phyloP scores from a whole-genome alignment of 2,113 vertebrate species.

The Tenrec ecaudatus region DNA sequence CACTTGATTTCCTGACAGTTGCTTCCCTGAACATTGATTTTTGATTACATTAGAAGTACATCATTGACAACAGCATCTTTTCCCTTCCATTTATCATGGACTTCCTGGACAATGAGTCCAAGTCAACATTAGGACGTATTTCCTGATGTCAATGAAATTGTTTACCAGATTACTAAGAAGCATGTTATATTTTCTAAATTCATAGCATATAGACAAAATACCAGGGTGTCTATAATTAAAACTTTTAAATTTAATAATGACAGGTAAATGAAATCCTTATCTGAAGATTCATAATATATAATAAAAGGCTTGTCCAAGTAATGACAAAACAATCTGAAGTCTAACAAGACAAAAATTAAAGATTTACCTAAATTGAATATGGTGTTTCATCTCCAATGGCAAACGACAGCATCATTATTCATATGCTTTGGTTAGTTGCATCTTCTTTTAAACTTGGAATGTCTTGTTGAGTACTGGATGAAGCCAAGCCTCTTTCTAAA shows the following conservation, averaged over 20 bases:
- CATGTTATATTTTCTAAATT: not conserved
- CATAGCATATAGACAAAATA: not conserved
- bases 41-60: too few relatives aligned
- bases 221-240: not conserved
- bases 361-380: slow-evolving; percentile 8
- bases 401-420: slow-evolving; percentile 19
- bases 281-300: not conserved
- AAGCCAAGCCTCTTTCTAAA: slow-evolving; percentile 56
- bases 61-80: too few relatives aligned
- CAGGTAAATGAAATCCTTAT: not conserved
- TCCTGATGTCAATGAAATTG: not conserved
- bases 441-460: slow-evolving; percentile 61
- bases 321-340: not conserved
- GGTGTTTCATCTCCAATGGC: not conserved
- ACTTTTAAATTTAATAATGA: not conserved
- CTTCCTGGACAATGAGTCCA: not conserved
- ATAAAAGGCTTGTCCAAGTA: not conserved
- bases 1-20: too few relatives aligned
- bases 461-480: slow-evolving; percentile 21
- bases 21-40: too few relatives aligned
- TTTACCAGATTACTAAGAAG: not conserved
- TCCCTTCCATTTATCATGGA: not conserved
- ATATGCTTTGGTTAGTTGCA: not conserved
- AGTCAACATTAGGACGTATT: not conserved
- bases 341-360: not conserved